These are phyloP conservation scores for Pachyramphus minor DNA, from an alignment of 2,113 vertebrate genomes.

Conservation along the genomic window DNA sequence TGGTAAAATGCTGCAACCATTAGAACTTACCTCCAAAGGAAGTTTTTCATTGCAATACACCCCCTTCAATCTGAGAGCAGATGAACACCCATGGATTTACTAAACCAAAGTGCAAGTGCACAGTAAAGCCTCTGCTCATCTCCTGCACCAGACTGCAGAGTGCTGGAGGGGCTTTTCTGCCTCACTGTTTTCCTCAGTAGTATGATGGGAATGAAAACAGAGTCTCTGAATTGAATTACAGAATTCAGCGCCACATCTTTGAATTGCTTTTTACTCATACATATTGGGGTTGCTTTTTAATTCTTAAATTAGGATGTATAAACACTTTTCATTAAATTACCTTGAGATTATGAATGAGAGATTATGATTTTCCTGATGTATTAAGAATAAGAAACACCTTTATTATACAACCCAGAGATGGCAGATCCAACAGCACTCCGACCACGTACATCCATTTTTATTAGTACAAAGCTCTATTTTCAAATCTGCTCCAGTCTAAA, in stretches of 20 bases:
- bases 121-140: neutral
- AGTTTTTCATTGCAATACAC: neutral
- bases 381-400: neutral
- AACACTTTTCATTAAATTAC: neutral
- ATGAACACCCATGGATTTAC: neutral
- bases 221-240: neutral
- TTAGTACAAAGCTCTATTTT: neutral
- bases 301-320: neutral
- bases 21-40: neutral
- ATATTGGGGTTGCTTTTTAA: neutral
- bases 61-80: neutral
- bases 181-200: neutral
- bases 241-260: neutral
- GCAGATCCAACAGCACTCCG: neutral
- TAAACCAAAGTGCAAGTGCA: neutral
- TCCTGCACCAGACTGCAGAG: accelerated
- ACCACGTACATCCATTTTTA: neutral
- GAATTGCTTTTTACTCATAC: neutral
- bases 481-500: neutral
- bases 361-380: neutral
- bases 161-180: neutral
- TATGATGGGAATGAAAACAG: neutral
- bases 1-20: neutral
- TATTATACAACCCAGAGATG: neutral
- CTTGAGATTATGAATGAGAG: neutral